A percentile compares a stretch with the other conserved stretches of the same genome.
phyloP scores from a whole-genome alignment of 23 tunicate species.

The Ciona savignyi region DNA sequence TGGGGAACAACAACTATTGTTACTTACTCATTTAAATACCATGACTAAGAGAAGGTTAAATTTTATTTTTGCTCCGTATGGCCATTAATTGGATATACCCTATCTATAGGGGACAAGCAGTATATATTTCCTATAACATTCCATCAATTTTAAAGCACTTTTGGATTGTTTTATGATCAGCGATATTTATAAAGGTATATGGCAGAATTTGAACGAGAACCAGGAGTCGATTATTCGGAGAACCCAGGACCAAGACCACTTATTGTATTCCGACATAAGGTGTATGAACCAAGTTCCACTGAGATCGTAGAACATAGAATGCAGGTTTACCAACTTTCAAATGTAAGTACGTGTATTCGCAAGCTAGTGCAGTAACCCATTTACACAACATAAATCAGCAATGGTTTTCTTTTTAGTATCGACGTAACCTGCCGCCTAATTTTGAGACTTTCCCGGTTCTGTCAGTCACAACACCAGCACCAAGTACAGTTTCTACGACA shows the following conservation, averaged over 20 bases:
- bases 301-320: conserved; percentile 51
- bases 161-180: background rate
- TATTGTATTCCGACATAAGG: conserved; percentile 76
- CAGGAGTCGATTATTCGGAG: conserved; percentile 54
- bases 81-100: too few species aligned
- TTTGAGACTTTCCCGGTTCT: conserved; percentile 38
- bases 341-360: conserved; percentile 31
- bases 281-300: conserved; percentile 47
- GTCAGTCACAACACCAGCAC: conserved; percentile 34
- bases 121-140: too few species aligned
- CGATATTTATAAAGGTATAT: conserved; percentile 15
- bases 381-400: too few species aligned
- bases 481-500: conserved; percentile 7
- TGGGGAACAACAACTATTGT: too few species aligned
- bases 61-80: too few species aligned
- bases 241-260: conserved; percentile 65
- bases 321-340: conserved; percentile 20
- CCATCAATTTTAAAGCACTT: too few species aligned
- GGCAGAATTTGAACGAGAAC: conserved; percentile 16
- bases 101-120: too few species aligned
- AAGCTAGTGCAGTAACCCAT: too few species aligned
- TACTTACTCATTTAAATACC: too few species aligned
- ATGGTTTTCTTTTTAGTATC: too few species aligned
- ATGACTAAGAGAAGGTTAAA: too few species aligned
- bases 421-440: conserved; percentile 24